Evolutionary conservation across 2,797 vertebrate species (phyloP).

Genomic region (Diglossa cyanea): DNA sequence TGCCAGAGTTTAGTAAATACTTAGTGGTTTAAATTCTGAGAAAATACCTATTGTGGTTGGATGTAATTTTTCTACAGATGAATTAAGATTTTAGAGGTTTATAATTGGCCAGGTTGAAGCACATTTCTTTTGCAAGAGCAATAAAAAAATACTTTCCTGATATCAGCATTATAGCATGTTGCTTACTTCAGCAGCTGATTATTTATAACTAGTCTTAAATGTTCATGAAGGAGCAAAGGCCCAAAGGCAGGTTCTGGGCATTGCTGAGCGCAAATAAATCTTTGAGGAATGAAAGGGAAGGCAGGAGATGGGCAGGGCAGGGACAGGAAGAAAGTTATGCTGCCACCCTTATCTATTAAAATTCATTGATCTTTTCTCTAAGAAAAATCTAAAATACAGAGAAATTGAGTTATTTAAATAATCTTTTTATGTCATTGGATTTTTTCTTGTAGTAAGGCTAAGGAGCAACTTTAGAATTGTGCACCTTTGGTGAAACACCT

Average conservation of each 20-base stretch:
- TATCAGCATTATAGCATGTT: background rate
- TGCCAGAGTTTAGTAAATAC: background rate
- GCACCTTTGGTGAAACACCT: background rate
- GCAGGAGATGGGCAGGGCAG: background rate
- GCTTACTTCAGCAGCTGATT: background rate
- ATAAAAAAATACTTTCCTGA: background rate
- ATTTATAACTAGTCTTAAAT: background rate
- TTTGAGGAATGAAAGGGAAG: background rate
- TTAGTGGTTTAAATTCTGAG: background rate
- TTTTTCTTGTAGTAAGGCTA: background rate
- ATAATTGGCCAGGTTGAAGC: background rate
- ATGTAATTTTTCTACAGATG: background rate
- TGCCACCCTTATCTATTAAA: background rate
- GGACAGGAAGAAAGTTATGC: background rate
- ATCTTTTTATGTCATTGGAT: background rate
- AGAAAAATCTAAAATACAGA: background rate
- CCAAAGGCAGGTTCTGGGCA: background rate
- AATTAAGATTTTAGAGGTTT: background rate
- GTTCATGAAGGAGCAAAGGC: background rate
- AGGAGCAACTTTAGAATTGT: background rate
- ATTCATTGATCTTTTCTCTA: background rate
- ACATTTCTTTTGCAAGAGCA: background rate
- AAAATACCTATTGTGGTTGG: background rate
- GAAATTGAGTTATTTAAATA: background rate
- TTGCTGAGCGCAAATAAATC: background rate